Base-by-base conservation (phyloP, 2,113 vertebrate species). In the Salminus brasiliensis region DNA sequence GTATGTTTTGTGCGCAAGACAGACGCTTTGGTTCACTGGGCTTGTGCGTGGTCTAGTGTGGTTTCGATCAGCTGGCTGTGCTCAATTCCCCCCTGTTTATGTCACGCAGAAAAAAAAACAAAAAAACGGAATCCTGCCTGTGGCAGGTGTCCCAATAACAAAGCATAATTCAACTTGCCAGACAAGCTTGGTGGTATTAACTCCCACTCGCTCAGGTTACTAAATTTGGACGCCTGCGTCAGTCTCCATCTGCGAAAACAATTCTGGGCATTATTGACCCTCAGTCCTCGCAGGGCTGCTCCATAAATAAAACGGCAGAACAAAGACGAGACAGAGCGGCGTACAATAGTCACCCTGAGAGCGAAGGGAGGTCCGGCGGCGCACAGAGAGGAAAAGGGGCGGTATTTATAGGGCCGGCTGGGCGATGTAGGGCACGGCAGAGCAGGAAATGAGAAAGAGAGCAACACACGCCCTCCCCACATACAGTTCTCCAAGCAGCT, bases 211-310 rank as follows among this genome's bases (percentile, higher is more conserved):
- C 60, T 34, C 29, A n/a, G 29, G 76, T 21, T 60, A 12, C 76
- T 79, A 79, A 79, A 62, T 71, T 29, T 36, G 60, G 43, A 39
- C 29, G 29, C 16, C 68, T 39, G 63, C 60, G 57, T 65, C 77
- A 65, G n/a, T 9, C 59, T 53, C 57, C 45, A 41, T 39, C 62
- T 27, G n/a, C 23, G 16, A 52, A 65, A 63, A 63, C 57, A 72
- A 79, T 53, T 16, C n/a, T 21, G 6, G 77, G 77, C 60, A 72
- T 72, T 71, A 25, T n/a, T 62, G 41, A 70, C 60, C 30, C 60
- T 63, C 29, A 9, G 18, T 55, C 47, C 27, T 23, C 36, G 7
- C 67, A 30, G 52, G 27, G 25, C 53, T 13, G 34, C 25, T 41
- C 34, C 59, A 8, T 29, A 53, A 72, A 72, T 41, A 72, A 11